phyloP scores from a whole-genome alignment of 2,888 invertebrate genomes.

The Melanostoma mellinum region DNA sequence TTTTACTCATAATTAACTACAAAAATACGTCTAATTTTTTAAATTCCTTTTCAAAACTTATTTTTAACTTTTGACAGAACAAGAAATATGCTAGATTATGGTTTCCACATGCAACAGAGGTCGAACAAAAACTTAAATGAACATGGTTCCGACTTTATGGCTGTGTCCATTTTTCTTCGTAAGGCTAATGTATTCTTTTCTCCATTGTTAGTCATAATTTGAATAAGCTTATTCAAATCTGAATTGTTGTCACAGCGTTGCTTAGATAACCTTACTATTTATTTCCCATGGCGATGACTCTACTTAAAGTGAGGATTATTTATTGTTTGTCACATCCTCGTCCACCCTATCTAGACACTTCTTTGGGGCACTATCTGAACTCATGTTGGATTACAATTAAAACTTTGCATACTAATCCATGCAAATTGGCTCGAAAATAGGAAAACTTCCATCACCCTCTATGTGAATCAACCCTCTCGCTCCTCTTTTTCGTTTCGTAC shows the following conservation, averaged over 20 bases:
- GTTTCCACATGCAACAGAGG: too few species aligned
- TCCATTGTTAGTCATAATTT: too few species aligned
- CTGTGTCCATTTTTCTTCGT: too few species aligned
- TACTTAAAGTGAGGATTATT: slow-evolving; percentile 23
- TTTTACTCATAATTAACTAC: too few species aligned
- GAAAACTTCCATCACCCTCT: slow-evolving; percentile 26
- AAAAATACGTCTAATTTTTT: too few species aligned
- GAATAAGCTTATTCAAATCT: too few species aligned
- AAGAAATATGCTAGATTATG: too few species aligned
- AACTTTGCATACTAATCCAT: slow-evolving; percentile 62
- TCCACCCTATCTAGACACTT: not conserved
- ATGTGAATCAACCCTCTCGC: not conserved
- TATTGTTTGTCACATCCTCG: slow-evolving; percentile 38
- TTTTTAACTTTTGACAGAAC: too few species aligned
- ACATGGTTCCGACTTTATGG: too few species aligned
- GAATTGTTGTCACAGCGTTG: slow-evolving; percentile 10
- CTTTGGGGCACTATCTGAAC: slow-evolving; percentile 10
- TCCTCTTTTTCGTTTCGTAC: slow-evolving; percentile 9
- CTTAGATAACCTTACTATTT: not conserved
- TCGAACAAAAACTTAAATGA: too few species aligned
- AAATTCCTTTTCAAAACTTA: too few species aligned
- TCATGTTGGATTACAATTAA: slow-evolving; percentile 48
- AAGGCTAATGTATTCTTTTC: too few species aligned
- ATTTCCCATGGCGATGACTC: not conserved
- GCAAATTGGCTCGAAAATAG: slow-evolving; percentile 57